Evolutionary conservation across 2,113 vertebrate genomes (phyloP).

Genomic region (Varanus komodoensis): DNA sequence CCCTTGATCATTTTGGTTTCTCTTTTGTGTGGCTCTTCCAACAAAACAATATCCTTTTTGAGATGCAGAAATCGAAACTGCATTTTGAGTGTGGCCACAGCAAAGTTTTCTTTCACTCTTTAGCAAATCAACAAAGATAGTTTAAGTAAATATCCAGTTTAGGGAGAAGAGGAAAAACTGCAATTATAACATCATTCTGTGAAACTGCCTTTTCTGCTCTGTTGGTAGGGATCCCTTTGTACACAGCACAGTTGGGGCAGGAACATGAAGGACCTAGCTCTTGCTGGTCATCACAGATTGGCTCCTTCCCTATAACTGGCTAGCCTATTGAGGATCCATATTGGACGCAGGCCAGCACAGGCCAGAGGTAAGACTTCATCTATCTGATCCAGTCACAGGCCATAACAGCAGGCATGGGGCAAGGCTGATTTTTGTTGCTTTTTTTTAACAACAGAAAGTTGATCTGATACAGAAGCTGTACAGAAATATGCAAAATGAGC

Average conservation of each 20-base stretch:
- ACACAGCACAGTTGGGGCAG: background rate
- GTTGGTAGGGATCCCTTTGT: background rate
- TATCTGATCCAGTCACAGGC: background rate
- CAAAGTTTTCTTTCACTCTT: background rate
- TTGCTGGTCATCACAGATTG: background rate
- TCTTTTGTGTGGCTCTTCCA: background rate
- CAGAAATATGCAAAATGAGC: background rate
- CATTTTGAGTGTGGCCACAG: background rate
- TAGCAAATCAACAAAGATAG: background rate
- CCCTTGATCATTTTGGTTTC: background rate
- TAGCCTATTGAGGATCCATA: too few relatives aligned
- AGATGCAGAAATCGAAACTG: background rate
- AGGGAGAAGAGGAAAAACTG: background rate
- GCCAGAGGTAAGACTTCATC: background rate
- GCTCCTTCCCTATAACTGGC: background rate
- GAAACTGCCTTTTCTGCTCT: background rate
- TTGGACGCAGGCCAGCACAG: background rate
- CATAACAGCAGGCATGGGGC: background rate
- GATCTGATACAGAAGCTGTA: accelerated
- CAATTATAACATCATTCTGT: background rate
- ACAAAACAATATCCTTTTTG: background rate
- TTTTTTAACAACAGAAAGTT: conserved; percentile 16
- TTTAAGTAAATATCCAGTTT: background rate
- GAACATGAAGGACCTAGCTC: background rate
- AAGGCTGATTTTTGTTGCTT: background rate